These are phyloP conservation scores for Xylocampa areola DNA, from an alignment of 2,888 invertebrate species.

Conservation along the genomic window DNA sequence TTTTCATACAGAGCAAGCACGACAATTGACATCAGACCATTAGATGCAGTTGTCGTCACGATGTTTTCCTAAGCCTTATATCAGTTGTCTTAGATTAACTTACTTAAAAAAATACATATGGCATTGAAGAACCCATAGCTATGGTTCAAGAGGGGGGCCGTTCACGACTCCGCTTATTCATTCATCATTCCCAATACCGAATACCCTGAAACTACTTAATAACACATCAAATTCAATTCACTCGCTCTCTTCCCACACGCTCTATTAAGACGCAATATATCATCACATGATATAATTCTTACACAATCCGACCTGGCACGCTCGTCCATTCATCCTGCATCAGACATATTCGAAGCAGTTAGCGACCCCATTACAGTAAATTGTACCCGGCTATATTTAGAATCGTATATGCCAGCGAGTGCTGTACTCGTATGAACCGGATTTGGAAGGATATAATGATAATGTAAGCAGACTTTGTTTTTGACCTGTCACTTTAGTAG, in stretches of 20 bases:
- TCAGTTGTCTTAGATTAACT: too few relatives aligned
- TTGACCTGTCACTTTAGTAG: constrained; percentile 17
- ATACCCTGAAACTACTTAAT: too few relatives aligned
- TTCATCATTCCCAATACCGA: too few relatives aligned
- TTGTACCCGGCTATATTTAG: constrained; percentile 65
- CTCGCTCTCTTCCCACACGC: constrained; percentile 3
- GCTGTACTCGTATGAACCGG: constrained; percentile 36
- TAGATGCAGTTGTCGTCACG: too few relatives aligned
- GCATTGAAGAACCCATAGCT: too few relatives aligned
- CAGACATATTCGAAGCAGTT: constrained; percentile 40
- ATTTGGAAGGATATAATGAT: constrained; percentile 44
- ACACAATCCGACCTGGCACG: constrained; percentile 31
- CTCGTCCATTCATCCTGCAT: constrained; percentile 43
- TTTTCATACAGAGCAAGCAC: too few relatives aligned
- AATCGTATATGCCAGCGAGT: constrained; percentile 31
- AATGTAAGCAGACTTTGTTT: constrained; percentile 21
- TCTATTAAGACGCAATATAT: constrained; percentile 25
- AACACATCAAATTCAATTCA: too few relatives aligned
- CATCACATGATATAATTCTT: constrained; percentile 20
- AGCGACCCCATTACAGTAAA: constrained; percentile 59
- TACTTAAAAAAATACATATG: too few relatives aligned
- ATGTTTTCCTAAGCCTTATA: too few relatives aligned
- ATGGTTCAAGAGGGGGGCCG: too few relatives aligned
- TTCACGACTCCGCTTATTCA: too few relatives aligned
- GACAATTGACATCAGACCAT: too few relatives aligned